These are phyloP conservation scores for Epirrita christyi DNA, from an alignment of 2,888 invertebrate genomes.

Conservation along the genomic window DNA sequence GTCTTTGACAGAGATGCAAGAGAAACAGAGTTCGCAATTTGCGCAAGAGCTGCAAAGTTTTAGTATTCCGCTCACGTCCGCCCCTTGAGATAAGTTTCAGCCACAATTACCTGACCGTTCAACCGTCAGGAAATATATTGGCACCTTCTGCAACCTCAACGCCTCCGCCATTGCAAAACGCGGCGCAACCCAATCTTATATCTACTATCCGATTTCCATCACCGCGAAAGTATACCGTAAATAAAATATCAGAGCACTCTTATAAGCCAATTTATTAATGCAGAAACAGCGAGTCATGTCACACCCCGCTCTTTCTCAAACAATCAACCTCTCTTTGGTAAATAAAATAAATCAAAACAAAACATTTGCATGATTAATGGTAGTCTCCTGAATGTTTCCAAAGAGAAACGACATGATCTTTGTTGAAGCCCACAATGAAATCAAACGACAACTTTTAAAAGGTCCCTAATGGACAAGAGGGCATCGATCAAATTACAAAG, in stretches of 20 bases:
- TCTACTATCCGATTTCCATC: slow-evolving; percentile 66
- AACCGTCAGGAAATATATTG: slow-evolving; percentile 82
- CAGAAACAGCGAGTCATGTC: slow-evolving; percentile 49
- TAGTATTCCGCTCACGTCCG: slow-evolving; percentile 76
- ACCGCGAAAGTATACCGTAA: slow-evolving; percentile 45
- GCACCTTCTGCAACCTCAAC: slow-evolving; percentile 73
- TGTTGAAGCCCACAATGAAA: slow-evolving; percentile 73
- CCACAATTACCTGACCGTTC: slow-evolving; percentile 83
- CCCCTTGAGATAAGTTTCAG: slow-evolving; percentile 80
- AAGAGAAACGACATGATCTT: slow-evolving; percentile 69
- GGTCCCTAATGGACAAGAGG: slow-evolving; percentile 79
- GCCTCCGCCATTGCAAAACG: slow-evolving; percentile 49
- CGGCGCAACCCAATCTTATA: slow-evolving; percentile 60
- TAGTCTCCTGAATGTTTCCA: slow-evolving; percentile 63
- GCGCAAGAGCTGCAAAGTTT: slow-evolving; percentile 64
- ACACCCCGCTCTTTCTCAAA: slow-evolving; percentile 40
- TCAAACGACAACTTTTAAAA: slow-evolving; percentile 80
- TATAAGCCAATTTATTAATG: slow-evolving; percentile 50
- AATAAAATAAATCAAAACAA: slow-evolving; percentile 58
- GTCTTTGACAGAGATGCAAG: slow-evolving; percentile 32
- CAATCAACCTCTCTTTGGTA: slow-evolving; percentile 50
- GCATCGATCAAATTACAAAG: slow-evolving; percentile 82
- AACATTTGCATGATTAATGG: slow-evolving; percentile 68
- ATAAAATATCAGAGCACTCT: slow-evolving; percentile 42
- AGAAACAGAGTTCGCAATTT: slow-evolving; percentile 72